phyloP scores from a whole-genome alignment of 92 coral and sea anemone species.

The Epizoanthus scotinus region DNA sequence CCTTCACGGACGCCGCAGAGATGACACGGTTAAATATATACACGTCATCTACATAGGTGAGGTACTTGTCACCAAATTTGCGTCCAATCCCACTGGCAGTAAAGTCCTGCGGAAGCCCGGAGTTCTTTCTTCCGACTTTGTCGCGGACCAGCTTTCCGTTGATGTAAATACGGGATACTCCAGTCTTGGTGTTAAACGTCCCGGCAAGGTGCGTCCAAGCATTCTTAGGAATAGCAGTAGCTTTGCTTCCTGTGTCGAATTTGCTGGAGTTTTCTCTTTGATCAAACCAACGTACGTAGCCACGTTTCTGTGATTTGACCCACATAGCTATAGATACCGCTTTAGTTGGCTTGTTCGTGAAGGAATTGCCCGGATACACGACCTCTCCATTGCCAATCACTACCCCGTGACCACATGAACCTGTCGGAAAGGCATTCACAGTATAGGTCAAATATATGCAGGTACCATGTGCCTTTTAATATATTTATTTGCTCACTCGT shows the following conservation, averaged over 20 bases:
- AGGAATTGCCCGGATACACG: slow-evolving; percentile 64
- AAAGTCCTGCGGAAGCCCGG: slow-evolving; percentile 88
- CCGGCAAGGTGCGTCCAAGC: slow-evolving; percentile 96
- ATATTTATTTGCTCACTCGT: too few relatives aligned
- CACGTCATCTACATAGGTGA: slow-evolving; percentile 89
- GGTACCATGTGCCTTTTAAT: background rate
- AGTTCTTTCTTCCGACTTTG: slow-evolving; percentile 72
- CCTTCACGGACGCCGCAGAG: slow-evolving; percentile 77
- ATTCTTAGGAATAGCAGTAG: slow-evolving; percentile 75
- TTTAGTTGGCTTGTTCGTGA: slow-evolving; percentile 81
- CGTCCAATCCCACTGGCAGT: slow-evolving; percentile 91
- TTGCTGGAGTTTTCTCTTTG: slow-evolving; percentile 49
- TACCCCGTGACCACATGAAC: slow-evolving; percentile 93
- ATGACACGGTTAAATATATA: slow-evolving; percentile 92
- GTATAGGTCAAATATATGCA: background rate
- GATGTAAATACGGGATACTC: slow-evolving; percentile 87
- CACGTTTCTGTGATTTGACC: slow-evolving; percentile 91
- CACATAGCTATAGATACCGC: slow-evolving; percentile 97
- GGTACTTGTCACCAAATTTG: slow-evolving; percentile 86
- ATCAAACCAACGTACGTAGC: slow-evolving; percentile 93
- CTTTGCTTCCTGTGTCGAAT: slow-evolving; percentile 21
- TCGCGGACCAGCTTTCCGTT: slow-evolving; percentile 85
- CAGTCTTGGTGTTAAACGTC: slow-evolving; percentile 89
- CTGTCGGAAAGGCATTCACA: slow-evolving; percentile 37
- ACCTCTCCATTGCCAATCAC: slow-evolving; percentile 84